Base-by-base conservation (phyloP, 2,113 vertebrate species). In the Cnemophilus loriae region DNA sequence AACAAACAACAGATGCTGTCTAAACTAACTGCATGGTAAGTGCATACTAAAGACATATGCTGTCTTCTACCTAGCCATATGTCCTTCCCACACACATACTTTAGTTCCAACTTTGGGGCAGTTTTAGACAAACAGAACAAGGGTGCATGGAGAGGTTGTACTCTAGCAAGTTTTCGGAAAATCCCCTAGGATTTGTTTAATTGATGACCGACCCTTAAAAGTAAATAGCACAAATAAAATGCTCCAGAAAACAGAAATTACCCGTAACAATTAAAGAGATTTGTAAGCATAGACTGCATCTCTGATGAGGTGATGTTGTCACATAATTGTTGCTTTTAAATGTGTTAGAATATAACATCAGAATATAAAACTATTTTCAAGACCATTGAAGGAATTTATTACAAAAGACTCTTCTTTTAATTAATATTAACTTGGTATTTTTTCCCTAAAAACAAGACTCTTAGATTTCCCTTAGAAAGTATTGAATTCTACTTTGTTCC, bases 1-100 rank as follows among this genome's bases (percentile, higher is more conserved):
- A 97, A 96, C 96, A 97, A 97, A 96, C 90, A 96, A 95, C 97
- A 97, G 96, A 97, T 97, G 96, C 80, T 84, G 81, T 63, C 86
- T 90, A 92, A 97, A 90, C 93, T 96, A 71, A 89, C 85, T 78
- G 86, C 83, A 93, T 94, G 53, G 76, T 85, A 95, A 95, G 35
- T 79, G 85, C 94, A 96, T 89, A 91, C 81, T 95, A 94, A 90
- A 97, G 95, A 89, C 94, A 93, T 95, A 96, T 95, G 95, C 78
- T 95, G 68, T 67, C 77, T 89, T 87, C 96, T 77, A 89, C 93
- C 91, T 96, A 94, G 84, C 91, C 84, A 89, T 95, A 96, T 95
- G 95, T 83, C 39, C 95, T 90, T 96, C 96, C 94, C 94, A 96
- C 94, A 92, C 80, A 89, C 49, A 78, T 55, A 91, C 80, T 92